These are phyloP conservation scores for Sesamia inferens DNA, from an alignment of 2,888 invertebrate genomes.

Conservation along the genomic window DNA sequence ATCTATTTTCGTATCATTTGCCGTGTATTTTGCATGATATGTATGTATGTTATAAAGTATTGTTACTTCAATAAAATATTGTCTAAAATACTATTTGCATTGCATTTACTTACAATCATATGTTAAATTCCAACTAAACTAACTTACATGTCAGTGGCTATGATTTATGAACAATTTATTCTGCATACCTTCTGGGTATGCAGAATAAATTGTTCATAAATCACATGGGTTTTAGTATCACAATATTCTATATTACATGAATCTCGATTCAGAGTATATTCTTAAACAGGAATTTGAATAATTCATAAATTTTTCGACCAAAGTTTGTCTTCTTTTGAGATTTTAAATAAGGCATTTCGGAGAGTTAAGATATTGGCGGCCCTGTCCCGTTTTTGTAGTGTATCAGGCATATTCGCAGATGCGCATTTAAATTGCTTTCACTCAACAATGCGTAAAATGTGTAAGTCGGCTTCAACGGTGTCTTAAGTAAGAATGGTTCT, in stretches of 20 bases:
- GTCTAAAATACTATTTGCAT: conserved; percentile 67
- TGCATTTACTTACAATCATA: neutral
- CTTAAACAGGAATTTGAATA: conserved; percentile 32
- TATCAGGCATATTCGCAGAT: too few relatives aligned
- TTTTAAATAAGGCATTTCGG: conserved; percentile 16
- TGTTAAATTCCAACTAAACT: conserved; percentile 21
- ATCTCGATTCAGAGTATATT: conserved; percentile 19
- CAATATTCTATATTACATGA: conserved; percentile 42
- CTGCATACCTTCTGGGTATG: neutral
- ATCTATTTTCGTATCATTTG: conserved; percentile 69
- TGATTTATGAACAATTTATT: conserved; percentile 49
- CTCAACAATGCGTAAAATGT: too few relatives aligned
- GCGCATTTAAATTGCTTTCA: too few relatives aligned
- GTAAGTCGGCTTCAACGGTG: too few relatives aligned
- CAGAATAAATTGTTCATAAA: too few relatives aligned
- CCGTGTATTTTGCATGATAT: conserved; percentile 79
- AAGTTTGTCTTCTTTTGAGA: conserved; percentile 11
- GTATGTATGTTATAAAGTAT: conserved; percentile 86
- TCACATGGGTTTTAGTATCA: conserved; percentile 9
- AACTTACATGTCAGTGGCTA: conserved; percentile 14
- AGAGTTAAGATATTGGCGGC: neutral
- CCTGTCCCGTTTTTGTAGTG: too few relatives aligned
- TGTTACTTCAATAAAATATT: conserved; percentile 87
- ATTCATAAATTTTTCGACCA: conserved; percentile 32
- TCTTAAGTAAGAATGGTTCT: too few relatives aligned